These are phyloP conservation scores for Macaria liturata DNA, from an alignment of 2,888 invertebrate species.

Conservation along the genomic window DNA sequence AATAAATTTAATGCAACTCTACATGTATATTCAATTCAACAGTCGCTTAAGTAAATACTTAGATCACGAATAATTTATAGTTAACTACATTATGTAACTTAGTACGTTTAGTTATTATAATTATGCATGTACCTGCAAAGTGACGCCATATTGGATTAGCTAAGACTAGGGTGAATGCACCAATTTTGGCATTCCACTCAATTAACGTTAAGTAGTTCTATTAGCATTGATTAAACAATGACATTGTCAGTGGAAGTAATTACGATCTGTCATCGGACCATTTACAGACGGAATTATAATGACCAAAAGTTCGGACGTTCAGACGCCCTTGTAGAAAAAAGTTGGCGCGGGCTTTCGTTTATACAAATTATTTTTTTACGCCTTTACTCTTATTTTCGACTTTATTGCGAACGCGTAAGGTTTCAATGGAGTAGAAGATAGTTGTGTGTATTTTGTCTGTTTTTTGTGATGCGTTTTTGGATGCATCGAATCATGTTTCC, in stretches of 20 bases:
- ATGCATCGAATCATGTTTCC: conserved; percentile 49
- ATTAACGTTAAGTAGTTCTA: conserved; percentile 23
- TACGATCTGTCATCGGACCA: conserved; percentile 31
- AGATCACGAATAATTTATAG: too few species aligned
- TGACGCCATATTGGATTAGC: conserved; percentile 18
- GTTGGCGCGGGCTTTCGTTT: conserved; percentile 43
- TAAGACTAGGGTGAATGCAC: conserved; percentile 13
- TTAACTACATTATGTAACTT: too few species aligned
- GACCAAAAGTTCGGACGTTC: conserved; percentile 32
- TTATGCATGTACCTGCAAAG: neutral
- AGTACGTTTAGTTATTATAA: too few species aligned
- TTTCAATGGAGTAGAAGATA: conserved; percentile 1
- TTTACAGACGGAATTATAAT: conserved; percentile 28
- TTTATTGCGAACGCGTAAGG: conserved; percentile 14
- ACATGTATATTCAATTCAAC: too few species aligned
- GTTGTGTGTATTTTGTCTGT: conserved; percentile 28
- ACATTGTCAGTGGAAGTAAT: conserved; percentile 25
- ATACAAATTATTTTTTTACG: conserved; percentile 18
- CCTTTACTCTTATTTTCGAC: conserved; percentile 21
- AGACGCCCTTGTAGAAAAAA: conserved; percentile 47
- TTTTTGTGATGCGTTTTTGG: conserved; percentile 47
- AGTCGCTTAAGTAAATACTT: too few species aligned
- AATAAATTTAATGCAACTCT: too few species aligned
- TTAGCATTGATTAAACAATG: conserved; percentile 26
- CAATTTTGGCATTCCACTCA: conserved; percentile 18